Evolutionary conservation across 2,888 invertebrate genomes (phyloP).

Genomic region (Helobdella robusta): DNA sequence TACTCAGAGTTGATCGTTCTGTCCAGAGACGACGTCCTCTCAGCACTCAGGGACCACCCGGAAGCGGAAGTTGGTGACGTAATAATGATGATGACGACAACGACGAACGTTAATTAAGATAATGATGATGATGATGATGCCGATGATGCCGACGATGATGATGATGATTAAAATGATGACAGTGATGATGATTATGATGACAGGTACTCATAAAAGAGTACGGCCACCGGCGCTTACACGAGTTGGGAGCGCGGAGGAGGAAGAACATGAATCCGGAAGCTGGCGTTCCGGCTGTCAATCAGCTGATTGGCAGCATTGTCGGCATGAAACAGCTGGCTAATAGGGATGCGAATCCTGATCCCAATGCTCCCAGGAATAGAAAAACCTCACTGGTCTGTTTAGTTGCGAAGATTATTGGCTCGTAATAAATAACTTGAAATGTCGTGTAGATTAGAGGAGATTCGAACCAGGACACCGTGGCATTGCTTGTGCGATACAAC

Average conservation of each 20-base stretch:
- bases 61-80: slow-evolving; percentile 66
- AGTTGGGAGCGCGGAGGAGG: slow-evolving; percentile 22
- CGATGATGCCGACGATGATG: slow-evolving; percentile 6
- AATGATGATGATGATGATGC: not conserved
- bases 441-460: too few relatives aligned
- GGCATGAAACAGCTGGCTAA: not conserved
- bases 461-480: too few relatives aligned
- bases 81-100: not conserved
- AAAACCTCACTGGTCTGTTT: too few relatives aligned
- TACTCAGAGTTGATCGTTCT: slow-evolving; percentile 88
- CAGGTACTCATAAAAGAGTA: slow-evolving; percentile 24
- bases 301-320: slow-evolving; percentile 12
- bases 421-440: too few relatives aligned
- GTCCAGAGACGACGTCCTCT: slow-evolving; percentile 82
- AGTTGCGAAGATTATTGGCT: too few relatives aligned
- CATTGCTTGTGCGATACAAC: too few relatives aligned
- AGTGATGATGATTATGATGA: slow-evolving; percentile 8
- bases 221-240: slow-evolving; percentile 24
- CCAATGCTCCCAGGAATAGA: too few relatives aligned
- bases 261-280: not conserved
- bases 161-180: slow-evolving; percentile 11
- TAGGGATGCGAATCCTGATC: too few relatives aligned
- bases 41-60: slow-evolving; percentile 92
- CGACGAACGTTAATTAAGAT: not conserved
- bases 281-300: slow-evolving; percentile 9